These are phyloP conservation scores for Leptocoma aspasia DNA, from an alignment of 2,113 vertebrate genomes.

Conservation along the genomic window DNA sequence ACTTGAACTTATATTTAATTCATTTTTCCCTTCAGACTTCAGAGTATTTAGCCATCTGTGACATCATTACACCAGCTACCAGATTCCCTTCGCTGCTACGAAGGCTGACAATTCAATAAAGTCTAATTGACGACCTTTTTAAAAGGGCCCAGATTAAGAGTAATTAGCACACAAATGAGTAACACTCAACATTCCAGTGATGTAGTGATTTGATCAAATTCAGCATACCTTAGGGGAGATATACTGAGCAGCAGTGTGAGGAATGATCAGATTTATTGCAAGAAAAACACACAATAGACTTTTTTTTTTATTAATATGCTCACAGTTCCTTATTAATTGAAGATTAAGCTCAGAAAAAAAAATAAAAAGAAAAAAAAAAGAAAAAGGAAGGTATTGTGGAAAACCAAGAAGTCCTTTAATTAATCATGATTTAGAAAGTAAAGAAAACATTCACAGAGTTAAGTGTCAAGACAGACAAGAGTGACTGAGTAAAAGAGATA, in stretches of 20 bases:
- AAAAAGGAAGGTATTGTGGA: not conserved
- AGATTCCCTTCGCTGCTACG: not conserved
- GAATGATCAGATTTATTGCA: not conserved
- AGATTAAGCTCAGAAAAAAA: not conserved
- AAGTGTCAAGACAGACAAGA: not conserved
- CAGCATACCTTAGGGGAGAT: slow-evolving; percentile 18
- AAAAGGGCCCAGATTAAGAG: slow-evolving; percentile 38
- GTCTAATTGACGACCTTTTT: slow-evolving; percentile 20
- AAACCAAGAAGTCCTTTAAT: not conserved
- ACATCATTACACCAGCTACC: not conserved
- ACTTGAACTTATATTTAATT: slow-evolving; percentile 3
- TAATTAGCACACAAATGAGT: slow-evolving; percentile 24
- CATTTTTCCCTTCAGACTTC: slow-evolving; percentile 31
- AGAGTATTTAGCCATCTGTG: slow-evolving; percentile 41
- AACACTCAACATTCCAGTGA: slow-evolving; percentile 4
- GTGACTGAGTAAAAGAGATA: not conserved
- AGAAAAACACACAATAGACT: not conserved
- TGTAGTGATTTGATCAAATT: not conserved
- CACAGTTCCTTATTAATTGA: not conserved
- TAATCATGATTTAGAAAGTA: not conserved
- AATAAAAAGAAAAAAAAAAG: too few relatives aligned
- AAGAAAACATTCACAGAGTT: not conserved
- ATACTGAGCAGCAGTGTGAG: not conserved
- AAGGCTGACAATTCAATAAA: slow-evolving; percentile 35
- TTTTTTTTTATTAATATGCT: not conserved